A percentile compares a stretch with the other conserved stretches of the same genome.
phyloP scores from a whole-genome alignment of 1,140 invertebrate genomes.

The Theocolax elegans region DNA sequence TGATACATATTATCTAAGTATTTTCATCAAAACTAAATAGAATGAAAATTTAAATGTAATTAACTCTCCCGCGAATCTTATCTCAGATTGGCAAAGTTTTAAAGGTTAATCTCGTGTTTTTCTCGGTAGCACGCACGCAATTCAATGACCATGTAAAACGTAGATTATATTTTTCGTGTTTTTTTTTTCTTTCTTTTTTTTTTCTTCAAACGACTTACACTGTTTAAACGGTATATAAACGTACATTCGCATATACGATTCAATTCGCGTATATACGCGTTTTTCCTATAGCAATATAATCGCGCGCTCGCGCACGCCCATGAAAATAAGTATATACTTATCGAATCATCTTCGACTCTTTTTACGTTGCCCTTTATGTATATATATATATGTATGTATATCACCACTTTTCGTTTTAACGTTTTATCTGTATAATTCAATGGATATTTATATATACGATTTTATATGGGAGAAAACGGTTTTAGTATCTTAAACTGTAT shows the following conservation, averaged over 20 bases:
- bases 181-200: too few relatives aligned
- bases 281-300: constrained; percentile 15
- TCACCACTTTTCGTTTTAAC: too few relatives aligned
- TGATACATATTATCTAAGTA: too few relatives aligned
- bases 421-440: too few relatives aligned
- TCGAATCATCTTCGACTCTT: constrained; percentile 26
- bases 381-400: too few relatives aligned
- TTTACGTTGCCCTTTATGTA: neutral
- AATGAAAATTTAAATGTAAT: too few relatives aligned
- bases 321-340: constrained; percentile 24
- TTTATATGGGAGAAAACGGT: too few relatives aligned
- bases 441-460: too few relatives aligned
- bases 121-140: constrained; percentile 10
- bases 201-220: too few relatives aligned
- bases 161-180: constrained; percentile 8
- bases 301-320: constrained; percentile 16
- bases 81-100: constrained; percentile 6
- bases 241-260: neutral
- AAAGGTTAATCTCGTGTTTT: constrained; percentile 27
- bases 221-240: neutral
- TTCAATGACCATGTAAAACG: constrained; percentile 38
- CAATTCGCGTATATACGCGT: neutral
- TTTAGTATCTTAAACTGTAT: too few relatives aligned
- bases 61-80: constrained; percentile 6
- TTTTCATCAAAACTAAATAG: too few relatives aligned